These are phyloP conservation scores for Mylabris phalerata DNA, from an alignment of 1,140 invertebrate genomes.

Conservation along the genomic window DNA sequence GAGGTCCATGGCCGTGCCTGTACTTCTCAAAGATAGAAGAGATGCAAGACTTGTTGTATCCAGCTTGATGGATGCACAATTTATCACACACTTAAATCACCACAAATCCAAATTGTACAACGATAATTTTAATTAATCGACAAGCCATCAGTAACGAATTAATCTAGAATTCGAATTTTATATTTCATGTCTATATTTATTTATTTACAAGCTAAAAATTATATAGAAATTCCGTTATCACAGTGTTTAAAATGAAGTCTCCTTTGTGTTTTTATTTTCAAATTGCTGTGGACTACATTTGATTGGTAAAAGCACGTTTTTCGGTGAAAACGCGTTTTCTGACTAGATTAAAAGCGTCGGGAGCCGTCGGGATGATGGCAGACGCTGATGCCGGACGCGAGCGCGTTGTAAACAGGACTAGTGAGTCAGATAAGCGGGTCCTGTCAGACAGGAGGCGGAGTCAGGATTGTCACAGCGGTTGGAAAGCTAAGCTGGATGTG, in stretches of 20 bases:
- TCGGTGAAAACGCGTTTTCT: background rate
- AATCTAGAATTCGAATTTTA: too few species aligned
- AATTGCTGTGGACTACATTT: too few species aligned
- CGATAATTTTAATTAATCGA: too few species aligned
- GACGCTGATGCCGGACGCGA: constrained; percentile 24
- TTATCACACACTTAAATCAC: constrained; percentile 4
- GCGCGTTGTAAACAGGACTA: constrained; percentile 33
- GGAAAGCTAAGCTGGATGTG: constrained; percentile 33
- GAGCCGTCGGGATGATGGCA: constrained; percentile 33
- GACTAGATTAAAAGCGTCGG: constrained; percentile 25
- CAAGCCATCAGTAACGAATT: too few species aligned
- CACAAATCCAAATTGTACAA: too few species aligned
- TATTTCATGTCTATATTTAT: too few species aligned
- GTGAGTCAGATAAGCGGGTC: constrained; percentile 32
- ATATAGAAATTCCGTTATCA: too few species aligned
- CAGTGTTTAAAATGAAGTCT: too few species aligned
- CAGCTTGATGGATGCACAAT: constrained; percentile 34
- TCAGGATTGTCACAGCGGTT: constrained; percentile 40
- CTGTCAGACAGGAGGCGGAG: constrained; percentile 35
- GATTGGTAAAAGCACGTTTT: too few species aligned
- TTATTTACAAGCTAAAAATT: too few species aligned
- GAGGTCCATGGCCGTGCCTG: constrained; percentile 65
- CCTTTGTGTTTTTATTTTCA: too few species aligned
- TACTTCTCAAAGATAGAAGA: constrained; percentile 36
- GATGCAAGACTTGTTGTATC: constrained; percentile 39